A percentile compares a stretch with the other conserved stretches of the same genome.
These are phyloP conservation scores for Glyphotaelius pellucidus DNA, from an alignment of 2,888 invertebrate genomes.

Conservation along the genomic window DNA sequence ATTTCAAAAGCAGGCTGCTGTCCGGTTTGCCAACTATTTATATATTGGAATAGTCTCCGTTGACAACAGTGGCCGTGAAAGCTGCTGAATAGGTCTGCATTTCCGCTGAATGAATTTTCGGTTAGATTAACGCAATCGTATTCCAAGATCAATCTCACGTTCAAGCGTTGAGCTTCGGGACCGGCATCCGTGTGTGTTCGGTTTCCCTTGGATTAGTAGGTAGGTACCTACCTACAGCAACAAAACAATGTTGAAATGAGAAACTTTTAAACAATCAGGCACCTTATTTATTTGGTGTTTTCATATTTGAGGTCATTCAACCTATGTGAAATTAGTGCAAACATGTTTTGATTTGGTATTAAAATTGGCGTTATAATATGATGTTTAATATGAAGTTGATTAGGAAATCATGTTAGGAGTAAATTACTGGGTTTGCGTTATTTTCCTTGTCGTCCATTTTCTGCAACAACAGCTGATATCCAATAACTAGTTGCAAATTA, in stretches of 20 bases:
- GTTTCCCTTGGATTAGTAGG: background rate
- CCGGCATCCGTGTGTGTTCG: background rate
- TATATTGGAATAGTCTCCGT: background rate
- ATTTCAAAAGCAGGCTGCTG: background rate
- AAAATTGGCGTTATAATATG: background rate
- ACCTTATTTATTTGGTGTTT: background rate
- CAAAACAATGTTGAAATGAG: background rate
- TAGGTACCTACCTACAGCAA: background rate
- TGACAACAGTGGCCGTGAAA: constrained; percentile 32
- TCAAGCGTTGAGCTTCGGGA: background rate
- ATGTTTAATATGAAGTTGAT: too few species aligned
- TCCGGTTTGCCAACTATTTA: background rate
- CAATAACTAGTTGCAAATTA: too few species aligned
- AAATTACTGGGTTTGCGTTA: too few species aligned
- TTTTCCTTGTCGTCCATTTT: too few species aligned
- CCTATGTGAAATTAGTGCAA: background rate
- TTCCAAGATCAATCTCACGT: constrained; percentile 16
- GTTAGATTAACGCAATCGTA: background rate
- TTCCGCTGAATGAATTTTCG: constrained; percentile 18
- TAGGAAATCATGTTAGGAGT: too few species aligned
- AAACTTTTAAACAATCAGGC: background rate
- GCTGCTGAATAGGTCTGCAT: background rate
- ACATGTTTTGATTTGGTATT: background rate
- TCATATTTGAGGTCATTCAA: background rate
- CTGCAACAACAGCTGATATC: too few species aligned